Conservation (phyloP, 1,140 invertebrate species). For the Drosophila leontia region DNA sequence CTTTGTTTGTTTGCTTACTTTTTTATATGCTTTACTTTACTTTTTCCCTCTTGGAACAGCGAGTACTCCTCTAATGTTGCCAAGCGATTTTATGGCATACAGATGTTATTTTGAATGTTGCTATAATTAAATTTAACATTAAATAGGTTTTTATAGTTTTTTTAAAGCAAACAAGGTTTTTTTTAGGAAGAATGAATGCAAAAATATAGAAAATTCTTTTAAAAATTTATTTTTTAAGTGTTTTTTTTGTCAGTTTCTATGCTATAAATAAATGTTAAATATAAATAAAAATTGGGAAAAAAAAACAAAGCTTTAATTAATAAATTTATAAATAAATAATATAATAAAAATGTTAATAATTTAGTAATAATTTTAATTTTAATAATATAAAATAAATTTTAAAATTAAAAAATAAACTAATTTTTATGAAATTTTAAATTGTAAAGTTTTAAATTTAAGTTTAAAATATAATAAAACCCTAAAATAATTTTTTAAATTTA, state of each 20-base stretch:
- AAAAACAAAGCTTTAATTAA: no score
- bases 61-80: neutral
- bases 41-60: neutral
- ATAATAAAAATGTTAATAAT: no score
- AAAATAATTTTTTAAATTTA: no score
- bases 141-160: neutral
- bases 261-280: neutral
- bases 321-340: no score
- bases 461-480: no score
- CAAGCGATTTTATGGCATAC: neutral
- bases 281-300: no score
- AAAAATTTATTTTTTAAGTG: neutral
- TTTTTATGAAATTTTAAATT: no score
- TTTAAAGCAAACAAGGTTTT: neutral
- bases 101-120: neutral
- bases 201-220: neutral
- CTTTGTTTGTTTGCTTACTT: constrained; percentile 3
- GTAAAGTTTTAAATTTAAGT: no score
- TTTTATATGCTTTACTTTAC: constrained; percentile 14
- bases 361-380: no score
- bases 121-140: neutral
- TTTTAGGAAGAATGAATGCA: no score
- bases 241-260: neutral
- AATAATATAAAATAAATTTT: no score
- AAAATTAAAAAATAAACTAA: no score